These are phyloP conservation scores for Notiomystis cincta DNA, from an alignment of 2,113 vertebrate genomes.

Conservation along the genomic window DNA sequence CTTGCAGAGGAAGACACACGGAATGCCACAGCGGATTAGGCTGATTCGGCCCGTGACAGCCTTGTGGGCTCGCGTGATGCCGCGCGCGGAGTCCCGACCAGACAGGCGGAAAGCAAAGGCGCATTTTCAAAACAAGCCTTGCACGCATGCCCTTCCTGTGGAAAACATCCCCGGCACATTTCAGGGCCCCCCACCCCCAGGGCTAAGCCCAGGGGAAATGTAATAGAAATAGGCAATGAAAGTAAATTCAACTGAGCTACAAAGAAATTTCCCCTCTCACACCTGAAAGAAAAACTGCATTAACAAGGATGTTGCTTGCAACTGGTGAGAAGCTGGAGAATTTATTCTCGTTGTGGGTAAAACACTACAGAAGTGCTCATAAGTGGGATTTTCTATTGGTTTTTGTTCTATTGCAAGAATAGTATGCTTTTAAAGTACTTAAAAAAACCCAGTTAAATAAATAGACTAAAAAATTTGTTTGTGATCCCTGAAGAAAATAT, in stretches of 20 bases:
- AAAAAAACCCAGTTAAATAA: not conserved
- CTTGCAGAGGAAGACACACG: slow-evolving; percentile 77
- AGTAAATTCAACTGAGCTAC: not conserved
- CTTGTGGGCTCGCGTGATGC: slow-evolving; percentile 74
- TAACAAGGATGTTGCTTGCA: not conserved
- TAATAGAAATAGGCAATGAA: not conserved
- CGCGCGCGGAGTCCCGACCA: slow-evolving; percentile 55
- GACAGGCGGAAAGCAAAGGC: slow-evolving; percentile 81
- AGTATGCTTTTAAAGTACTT: not conserved
- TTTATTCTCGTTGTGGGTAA: not conserved
- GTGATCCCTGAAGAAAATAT: not conserved
- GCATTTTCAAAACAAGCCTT: slow-evolving; percentile 74
- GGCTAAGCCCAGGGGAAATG: not conserved
- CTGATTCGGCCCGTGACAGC: slow-evolving; percentile 68
- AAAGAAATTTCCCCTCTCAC: not conserved
- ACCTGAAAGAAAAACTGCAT: not conserved
- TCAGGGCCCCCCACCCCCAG: not conserved
- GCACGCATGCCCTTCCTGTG: slow-evolving; percentile 54
- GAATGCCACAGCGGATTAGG: slow-evolving; percentile 82
- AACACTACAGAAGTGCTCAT: not conserved
- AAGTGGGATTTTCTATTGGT: not conserved
- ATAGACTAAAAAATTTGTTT: not conserved
- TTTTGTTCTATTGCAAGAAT: not conserved
- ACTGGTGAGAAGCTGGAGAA: not conserved
- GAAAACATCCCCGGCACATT: slow-evolving; percentile 25